Evolutionary conservation across 2,888 invertebrate genomes (phyloP), one percentile per base, ranked within the genome.

Genomic region (Pollenia amentaria): DNA sequence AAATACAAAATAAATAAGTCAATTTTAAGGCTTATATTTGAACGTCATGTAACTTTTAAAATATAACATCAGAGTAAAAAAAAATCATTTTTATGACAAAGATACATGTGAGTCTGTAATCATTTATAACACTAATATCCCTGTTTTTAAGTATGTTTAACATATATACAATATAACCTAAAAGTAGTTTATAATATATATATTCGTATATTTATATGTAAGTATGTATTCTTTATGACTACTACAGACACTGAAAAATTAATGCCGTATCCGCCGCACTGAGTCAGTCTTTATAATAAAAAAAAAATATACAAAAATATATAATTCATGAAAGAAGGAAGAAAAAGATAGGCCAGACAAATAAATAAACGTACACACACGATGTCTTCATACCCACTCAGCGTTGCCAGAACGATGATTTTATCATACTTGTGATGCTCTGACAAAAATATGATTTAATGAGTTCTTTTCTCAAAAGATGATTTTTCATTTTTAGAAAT

Each of bases 11-110:
- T 7, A 18, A 8, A 64, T 7, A 29, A n/a, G 67, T 14, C 48
- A n/a, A 69, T 69, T 42, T 51, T 51, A 51, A 69, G 67, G 67
- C 51, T 69, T 51, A 51, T 48, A 51, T 51, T 44, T 44, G 44
- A 65, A 18, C 64, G 44, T 46, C 48, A 46, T 21, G 21, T 40
- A 53, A 53, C 12, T 42, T 6, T 8, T 53, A 8, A 18, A 53
- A 29, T 7, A 53, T 70, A 2, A 38, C 38, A n/a, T 29, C 16
- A 62, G 40, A 62, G 16, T 38, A 10, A 62, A 40, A 21, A 40
- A 67, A 67, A 67, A 21, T 46, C 29, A 48, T 67, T 48, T 69
- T 51, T 51, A 70, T 70, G 53, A 70, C 69, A 70, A 70, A 70
- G 53, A 70, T 70, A 3, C 69, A 70, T 70, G 51, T 53, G 69